phyloP scores from a whole-genome alignment of 2,113 vertebrate genomes.

The Lepus americanus region DNA sequence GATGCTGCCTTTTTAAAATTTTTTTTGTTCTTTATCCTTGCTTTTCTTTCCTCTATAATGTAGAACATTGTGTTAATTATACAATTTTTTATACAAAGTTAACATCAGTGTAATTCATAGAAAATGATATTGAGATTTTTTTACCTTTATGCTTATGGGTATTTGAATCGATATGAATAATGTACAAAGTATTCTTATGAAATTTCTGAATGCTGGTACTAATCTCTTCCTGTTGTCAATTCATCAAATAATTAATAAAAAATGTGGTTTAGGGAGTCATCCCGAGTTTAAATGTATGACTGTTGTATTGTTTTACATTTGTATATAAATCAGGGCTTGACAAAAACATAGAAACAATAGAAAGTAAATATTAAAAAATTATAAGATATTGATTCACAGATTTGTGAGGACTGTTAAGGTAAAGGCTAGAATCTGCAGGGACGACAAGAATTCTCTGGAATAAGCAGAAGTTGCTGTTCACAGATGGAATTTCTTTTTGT shows the following conservation, averaged over 20 bases:
- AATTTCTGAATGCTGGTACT: neutral
- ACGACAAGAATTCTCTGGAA: neutral
- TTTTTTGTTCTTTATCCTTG: neutral
- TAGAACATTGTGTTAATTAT: neutral
- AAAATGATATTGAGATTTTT: neutral
- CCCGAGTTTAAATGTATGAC: conserved; percentile 13
- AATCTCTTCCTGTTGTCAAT: neutral
- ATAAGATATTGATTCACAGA: neutral
- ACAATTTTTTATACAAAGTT: neutral
- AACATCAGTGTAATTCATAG: neutral
- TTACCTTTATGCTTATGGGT: neutral
- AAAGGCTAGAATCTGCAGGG: neutral
- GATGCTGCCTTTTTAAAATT: neutral
- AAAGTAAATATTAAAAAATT: neutral
- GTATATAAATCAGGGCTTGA: neutral
- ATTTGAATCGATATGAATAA: conserved; percentile 19
- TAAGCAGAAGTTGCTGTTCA: neutral
- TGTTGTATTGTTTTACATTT: neutral
- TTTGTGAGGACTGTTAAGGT: neutral
- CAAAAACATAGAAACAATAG: neutral
- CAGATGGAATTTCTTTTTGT: neutral
- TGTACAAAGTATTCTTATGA: neutral
- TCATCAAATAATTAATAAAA: neutral
- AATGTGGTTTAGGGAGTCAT: neutral
- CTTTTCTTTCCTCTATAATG: neutral